Evolutionary conservation across 2,888 invertebrate species (phyloP).

Genomic region (Cephus nigrinus): DNA sequence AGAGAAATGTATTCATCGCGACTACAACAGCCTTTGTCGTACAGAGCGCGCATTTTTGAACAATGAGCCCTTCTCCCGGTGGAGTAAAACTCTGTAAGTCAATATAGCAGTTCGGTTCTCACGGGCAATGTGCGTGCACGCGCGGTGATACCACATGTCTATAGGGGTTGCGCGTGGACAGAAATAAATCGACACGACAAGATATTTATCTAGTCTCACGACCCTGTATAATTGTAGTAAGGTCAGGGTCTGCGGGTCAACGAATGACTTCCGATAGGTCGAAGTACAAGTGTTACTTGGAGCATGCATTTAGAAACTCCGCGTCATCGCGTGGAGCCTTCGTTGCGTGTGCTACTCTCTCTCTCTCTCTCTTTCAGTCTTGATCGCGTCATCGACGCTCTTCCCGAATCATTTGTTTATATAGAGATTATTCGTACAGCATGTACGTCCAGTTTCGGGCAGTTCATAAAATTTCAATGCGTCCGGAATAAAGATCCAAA

Average conservation of each 20-base stretch:
- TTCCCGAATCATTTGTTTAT: neutral
- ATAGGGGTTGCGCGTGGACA: neutral
- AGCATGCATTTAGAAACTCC: neutral
- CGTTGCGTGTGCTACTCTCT: neutral
- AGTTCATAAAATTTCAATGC: neutral
- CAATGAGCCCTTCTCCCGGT: neutral
- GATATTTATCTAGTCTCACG: conserved; percentile 1
- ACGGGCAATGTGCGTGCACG: neutral
- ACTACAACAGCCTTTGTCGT: neutral
- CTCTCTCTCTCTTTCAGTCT: neutral
- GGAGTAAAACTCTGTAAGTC: neutral
- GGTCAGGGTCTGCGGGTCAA: conserved; percentile 6
- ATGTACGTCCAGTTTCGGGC: neutral
- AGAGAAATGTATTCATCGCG: neutral
- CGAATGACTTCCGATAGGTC: neutral
- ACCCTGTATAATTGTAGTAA: conserved; percentile 7
- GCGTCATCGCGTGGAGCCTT: neutral
- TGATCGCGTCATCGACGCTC: neutral
- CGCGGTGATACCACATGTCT: neutral
- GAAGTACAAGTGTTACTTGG: neutral
- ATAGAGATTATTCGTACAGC: neutral
- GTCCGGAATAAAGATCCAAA: no score
- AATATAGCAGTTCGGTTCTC: neutral
- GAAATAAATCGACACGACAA: conserved; percentile 7
- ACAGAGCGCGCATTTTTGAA: neutral